A percentile compares a stretch with the other conserved stretches of the same genome.
Evolutionary conservation across 2,797 vertebrate species (phyloP).

Genomic region (Sebastes matsubarae): DNA sequence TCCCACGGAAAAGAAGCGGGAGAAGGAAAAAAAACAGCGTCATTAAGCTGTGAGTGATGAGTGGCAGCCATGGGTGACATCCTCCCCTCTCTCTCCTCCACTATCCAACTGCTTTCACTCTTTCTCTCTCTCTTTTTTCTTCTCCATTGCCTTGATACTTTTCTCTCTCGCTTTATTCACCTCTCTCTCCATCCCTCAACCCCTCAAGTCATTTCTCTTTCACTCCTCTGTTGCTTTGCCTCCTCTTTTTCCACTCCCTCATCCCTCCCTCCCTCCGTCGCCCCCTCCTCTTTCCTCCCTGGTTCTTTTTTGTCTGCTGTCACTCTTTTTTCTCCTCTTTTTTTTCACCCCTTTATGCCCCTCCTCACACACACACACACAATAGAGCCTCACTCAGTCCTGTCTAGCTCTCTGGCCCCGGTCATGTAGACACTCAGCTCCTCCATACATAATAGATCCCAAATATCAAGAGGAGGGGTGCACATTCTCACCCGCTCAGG

Average conservation of each 20-base stretch:
- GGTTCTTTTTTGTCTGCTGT: constrained; percentile 75
- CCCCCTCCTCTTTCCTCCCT: constrained; percentile 40
- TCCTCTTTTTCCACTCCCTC: constrained; percentile 74
- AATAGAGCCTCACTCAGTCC: constrained; percentile 55
- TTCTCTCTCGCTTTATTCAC: constrained; percentile 71
- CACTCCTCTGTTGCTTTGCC: constrained; percentile 72
- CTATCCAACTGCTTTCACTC: constrained; percentile 57
- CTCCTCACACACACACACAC: constrained; percentile 45
- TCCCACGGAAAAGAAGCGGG: constrained; percentile 76
- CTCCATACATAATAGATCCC: constrained; percentile 67
- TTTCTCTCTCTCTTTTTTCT: constrained; percentile 32
- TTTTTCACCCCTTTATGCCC: constrained; percentile 51
- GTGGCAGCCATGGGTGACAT: constrained; percentile 98
- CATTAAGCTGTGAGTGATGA: constrained; percentile 99
- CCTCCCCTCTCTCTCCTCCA: constrained; percentile 84
- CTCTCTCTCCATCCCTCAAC: constrained; percentile 77
- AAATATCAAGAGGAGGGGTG: constrained; percentile 52
- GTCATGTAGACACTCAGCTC: constrained; percentile 65
- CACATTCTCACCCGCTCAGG: constrained; percentile 42
- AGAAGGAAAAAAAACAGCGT: constrained; percentile 88
- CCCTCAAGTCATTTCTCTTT: constrained; percentile 76
- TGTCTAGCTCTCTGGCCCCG: constrained; percentile 58
- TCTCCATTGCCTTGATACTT: constrained; percentile 66
- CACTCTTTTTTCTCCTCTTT: constrained; percentile 64
- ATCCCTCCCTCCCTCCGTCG: constrained; percentile 14